phyloP scores from a whole-genome alignment of 2,113 vertebrate genomes.

The Podocnemis expansa region DNA sequence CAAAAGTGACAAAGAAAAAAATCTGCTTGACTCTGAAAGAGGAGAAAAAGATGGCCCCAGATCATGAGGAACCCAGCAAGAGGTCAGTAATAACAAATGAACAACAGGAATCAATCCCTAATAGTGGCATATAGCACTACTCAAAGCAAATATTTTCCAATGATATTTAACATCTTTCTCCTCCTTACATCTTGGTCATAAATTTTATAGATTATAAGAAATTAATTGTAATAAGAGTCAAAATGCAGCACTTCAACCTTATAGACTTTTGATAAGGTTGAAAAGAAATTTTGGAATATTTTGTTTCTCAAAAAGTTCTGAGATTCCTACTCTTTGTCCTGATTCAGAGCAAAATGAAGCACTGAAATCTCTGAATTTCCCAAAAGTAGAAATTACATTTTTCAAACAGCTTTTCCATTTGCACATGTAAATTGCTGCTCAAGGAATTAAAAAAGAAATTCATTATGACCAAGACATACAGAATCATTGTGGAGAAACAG shows the following conservation, averaged over 20 bases:
- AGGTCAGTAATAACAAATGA: not conserved
- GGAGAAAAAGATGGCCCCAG: not conserved
- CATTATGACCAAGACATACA: conserved; percentile 2
- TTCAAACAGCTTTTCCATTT: not conserved
- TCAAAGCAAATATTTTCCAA: not conserved
- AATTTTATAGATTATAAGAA: not conserved
- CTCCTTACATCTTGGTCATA: not conserved
- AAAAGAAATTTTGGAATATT: not conserved
- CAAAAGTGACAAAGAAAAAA: not conserved
- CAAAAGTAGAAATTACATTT: not conserved
- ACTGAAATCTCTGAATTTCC: not conserved
- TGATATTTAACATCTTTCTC: not conserved
- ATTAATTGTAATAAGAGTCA: not conserved
- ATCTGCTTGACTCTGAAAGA: not conserved
- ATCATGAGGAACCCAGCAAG: not conserved
- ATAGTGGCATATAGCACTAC: not conserved
- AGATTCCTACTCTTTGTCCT: not conserved
- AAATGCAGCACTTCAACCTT: not conserved
- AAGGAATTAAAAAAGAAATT: not conserved
- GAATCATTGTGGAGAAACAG: not conserved
- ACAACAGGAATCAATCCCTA: not conserved
- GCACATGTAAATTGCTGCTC: fast-evolving
- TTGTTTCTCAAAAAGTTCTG: not conserved
- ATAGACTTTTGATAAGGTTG: not conserved
- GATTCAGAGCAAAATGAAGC: not conserved